A percentile compares a stretch with the other conserved stretches of the same genome.
Evolutionary conservation across 1,140 invertebrate genomes (phyloP).

Genomic region (Vanessa tameamea): DNA sequence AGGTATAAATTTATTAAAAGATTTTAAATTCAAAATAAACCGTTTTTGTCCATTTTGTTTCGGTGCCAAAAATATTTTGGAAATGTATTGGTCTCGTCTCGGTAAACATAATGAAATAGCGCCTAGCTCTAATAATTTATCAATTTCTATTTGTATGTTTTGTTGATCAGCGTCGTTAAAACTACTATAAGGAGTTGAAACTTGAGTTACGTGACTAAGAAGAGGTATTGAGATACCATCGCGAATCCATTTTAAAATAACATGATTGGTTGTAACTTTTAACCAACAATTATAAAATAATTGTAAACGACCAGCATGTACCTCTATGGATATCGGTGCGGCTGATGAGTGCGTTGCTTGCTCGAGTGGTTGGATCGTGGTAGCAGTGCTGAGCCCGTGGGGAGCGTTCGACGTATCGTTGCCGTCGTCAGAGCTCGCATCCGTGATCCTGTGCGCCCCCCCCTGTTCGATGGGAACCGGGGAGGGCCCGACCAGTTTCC

Average conservation of each 20-base stretch:
- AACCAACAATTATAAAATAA: conserved; percentile 2
- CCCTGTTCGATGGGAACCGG: too few relatives aligned
- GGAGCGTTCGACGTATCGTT: background rate
- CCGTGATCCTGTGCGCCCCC: too few relatives aligned
- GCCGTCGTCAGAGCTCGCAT: background rate
- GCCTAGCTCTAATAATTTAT: background rate
- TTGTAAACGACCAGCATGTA: conserved; percentile 1
- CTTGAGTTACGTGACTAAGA: too few relatives aligned
- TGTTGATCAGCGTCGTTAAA: too few relatives aligned
- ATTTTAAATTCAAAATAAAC: background rate
- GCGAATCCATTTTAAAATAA: too few relatives aligned
- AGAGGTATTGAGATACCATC: too few relatives aligned
- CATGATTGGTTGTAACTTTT: background rate
- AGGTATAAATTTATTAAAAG: too few relatives aligned
- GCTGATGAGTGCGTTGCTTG: background rate
- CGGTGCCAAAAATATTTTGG: background rate
- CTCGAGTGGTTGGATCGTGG: background rate
- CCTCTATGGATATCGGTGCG: background rate
- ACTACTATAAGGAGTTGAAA: too few relatives aligned
- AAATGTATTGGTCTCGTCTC: background rate
- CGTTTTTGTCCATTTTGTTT: background rate
- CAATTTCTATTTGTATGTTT: background rate
- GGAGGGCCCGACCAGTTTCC: too few relatives aligned
- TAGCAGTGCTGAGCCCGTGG: background rate
- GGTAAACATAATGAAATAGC: background rate